Base-by-base conservation (phyloP, 2,888 invertebrate genomes). In the Dolichopus griseipennis region DNA sequence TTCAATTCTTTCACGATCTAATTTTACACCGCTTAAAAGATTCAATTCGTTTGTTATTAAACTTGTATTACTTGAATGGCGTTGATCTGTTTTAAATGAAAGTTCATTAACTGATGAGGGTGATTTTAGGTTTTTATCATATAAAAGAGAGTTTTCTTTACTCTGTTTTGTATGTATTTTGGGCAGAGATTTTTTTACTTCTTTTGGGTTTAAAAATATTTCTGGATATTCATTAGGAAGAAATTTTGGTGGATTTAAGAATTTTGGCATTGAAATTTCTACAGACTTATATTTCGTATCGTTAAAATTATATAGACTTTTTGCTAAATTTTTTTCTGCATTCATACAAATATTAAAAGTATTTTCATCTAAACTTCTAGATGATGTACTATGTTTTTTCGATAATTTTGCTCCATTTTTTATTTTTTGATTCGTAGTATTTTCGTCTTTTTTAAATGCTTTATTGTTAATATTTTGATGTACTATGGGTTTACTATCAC, bases 1-100 rank as follows among this genome's bases (percentile, higher is more conserved):
- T 79, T 95, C 93, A 72, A 95, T 93, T 65, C 94, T 82, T 76
- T 94, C 93, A 65, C 94, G 83, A 74, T 90, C 90, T 27, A 88
- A 77, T 70, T 89, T 87, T 61, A 83, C 82, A 27, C 79, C 82
- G 68, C 86, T 85, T 9, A 86, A 83, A 0, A 85, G 81, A 27
- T 77, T 77, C 2, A 77, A 68, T 12, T 74, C 76, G 8, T 69
- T 69, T 7, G 69, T 68, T 72, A 33, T 70, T 43, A 74, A 73
- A 69, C 68, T 73, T 72, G 67, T 75, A 70, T 68, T 71, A 27
- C 27, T 27, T 70, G 66, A 71, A 69, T 71, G 81, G 2, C 79
- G 79, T 66, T 64, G 33, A 20, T 68, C 62, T 64, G 52, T n/a
- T 67, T 33, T 64, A 67, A 37, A 18, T 15, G 33, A 15, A 20